Evolutionary conservation across 1,140 invertebrate genomes (phyloP), one percentile per base, ranked within the genome.

Genomic region (Diploscapter pachys): DNA sequence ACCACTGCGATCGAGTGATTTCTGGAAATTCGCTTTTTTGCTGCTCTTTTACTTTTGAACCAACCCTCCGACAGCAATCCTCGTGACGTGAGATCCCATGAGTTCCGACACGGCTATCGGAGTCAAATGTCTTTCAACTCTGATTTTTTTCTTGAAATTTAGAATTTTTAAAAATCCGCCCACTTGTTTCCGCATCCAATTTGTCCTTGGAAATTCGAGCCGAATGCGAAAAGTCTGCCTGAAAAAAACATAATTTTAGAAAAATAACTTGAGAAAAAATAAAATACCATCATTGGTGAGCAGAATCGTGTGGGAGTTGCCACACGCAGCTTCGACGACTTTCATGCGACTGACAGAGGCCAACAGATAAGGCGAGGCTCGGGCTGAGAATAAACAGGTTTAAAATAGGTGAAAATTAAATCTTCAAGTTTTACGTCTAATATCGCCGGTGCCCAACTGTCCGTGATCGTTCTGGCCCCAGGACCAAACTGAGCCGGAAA

Each of bases 41-140:
- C 57, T 31, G 31, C 9, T 59, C 1, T 11, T 11, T 31, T 31
- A 31, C 31, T 11, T 59, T 31, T 2, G 57, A 59, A 59, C 57
- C 50, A 91, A 90, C 82, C 91, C 88, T 69, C 91, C 90, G 87
- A 89, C 89, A 50, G 87, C 87, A 54, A 96, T 90, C 87, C 97
- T 94, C 9, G 93, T 93, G 68, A 97, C 92, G 55, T 90, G 91
- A 76, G 91, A 94, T 3, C 95, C 95, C 92, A 97, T 96, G 54
- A 97, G 87, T 86, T 97, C 94, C 79, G 93, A 88, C 55, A 95
- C 90, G 86, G 92, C 92, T 81, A 91, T 90, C 0, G 95, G 95
- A 67, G 95, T 87, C 79, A 72, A 13, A 1, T 62, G 73, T 55
- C 61, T 67, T 4, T 74, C 73, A 8, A 69, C 4, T 63, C 73